Base-by-base conservation (phyloP, 2,113 vertebrate genomes). In the Irena cyanogastra region DNA sequence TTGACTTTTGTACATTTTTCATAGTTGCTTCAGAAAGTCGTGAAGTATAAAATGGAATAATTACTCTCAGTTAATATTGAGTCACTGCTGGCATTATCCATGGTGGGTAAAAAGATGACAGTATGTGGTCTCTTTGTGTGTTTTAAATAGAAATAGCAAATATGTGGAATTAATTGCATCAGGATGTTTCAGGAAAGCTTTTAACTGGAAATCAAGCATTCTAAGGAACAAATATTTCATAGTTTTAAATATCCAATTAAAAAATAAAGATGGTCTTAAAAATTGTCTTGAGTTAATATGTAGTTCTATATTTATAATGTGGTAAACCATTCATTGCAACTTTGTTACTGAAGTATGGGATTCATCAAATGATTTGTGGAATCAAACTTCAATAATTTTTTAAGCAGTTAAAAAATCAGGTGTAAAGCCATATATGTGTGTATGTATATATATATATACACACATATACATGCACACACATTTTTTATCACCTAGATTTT, bases 101-200 rank as follows among this genome's bases (percentile, higher is more conserved):
- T 56, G 33, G 54, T 69, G 60, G 56, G 45, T 72, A 42, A 74
- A 77, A 90, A 53, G 71, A 16, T 0, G 1, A 47, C 86, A 87
- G 31, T 94, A 81, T 90, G 90, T 81, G 80, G 64, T 89, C 42
- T 75, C 30, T 90, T 37, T 86, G 57, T 86, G 63, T 83, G 42
- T 86, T 89, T 18, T 37, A 86, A 94, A 90, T 83, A 91, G 76
- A 91, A 92, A 56, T 78, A 84, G 44, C 60, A 95, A 94, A 89
- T 95, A 94, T 92, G 77, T 81, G 57, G 74, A 79, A 87, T 93
- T 95, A 83, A 87, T 94, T 89, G 89, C 53, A 90, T 91, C 81
- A 72, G 68, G 39, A 82, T 96, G 91, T 92, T 94, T 53, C 49
- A 23, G 78, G 11, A 28, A 87, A 74, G 44, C 69, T 95, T 88